These are phyloP conservation scores for Lamprologus speciosus DNA, from an alignment of 2,113 vertebrate species.

Conservation along the genomic window DNA sequence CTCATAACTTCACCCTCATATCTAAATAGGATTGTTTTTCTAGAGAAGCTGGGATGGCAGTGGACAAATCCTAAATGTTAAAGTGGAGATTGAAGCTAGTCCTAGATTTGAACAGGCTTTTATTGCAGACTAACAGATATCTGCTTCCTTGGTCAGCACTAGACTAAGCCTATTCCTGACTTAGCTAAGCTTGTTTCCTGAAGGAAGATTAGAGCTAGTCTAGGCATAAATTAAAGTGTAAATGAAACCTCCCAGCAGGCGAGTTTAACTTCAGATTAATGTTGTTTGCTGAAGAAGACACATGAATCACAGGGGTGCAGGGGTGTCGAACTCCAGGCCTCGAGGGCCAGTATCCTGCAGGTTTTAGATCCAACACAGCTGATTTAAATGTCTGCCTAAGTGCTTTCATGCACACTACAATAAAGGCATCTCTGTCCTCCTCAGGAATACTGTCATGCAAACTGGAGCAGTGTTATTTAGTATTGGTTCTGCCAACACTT, in stretches of 20 bases:
- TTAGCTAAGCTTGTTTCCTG: background rate
- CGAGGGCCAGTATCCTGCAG: background rate
- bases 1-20: background rate
- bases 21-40: background rate
- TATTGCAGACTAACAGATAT: background rate
- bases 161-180: background rate
- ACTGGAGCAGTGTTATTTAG: background rate
- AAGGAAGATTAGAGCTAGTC: background rate
- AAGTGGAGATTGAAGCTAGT: background rate
- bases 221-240: background rate
- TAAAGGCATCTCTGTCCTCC: background rate
- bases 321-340: background rate
- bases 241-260: background rate
- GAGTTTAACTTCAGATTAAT: background rate
- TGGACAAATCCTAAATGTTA: background rate
- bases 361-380: background rate
- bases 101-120: background rate
- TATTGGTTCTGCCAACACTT: background rate
- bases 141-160: background rate
- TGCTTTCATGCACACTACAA: background rate
- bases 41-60: background rate
- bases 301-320: background rate
- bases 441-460: background rate
- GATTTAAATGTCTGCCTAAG: background rate
- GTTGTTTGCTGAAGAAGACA: background rate